Percentiles rank a stretch among this genome's conserved stretches.
Conservation (phyloP, 2,797 vertebrate genomes). For the Silurus aristotelis region DNA sequence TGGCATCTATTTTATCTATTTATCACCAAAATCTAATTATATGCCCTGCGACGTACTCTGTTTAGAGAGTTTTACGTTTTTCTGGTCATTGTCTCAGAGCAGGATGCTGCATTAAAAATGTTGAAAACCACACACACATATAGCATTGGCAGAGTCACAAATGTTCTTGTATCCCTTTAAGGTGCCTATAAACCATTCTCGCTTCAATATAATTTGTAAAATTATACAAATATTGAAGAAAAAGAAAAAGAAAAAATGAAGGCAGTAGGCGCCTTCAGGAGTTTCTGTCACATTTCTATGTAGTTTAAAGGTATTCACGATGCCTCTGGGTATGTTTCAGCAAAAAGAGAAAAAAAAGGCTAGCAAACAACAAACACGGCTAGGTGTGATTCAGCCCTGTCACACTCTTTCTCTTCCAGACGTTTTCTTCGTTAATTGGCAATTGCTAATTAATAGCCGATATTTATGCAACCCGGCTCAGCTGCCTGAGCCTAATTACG, state of each 20-base stretch:
- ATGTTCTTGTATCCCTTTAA: not conserved
- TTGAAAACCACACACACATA: too few relatives aligned
- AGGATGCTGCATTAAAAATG: not conserved
- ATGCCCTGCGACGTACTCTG: not conserved
- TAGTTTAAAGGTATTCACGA: not conserved
- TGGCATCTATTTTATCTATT: not conserved
- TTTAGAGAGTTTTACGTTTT: not conserved
- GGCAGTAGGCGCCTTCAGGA: constrained; percentile 41
- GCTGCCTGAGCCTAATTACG: constrained; percentile 76
- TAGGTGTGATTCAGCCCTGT: constrained; percentile 68
- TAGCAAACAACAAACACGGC: constrained; percentile 71
- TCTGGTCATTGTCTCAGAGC: not conserved
- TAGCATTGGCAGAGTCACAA: not conserved
- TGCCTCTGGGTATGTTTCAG: not conserved
- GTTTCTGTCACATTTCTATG: constrained; percentile 58
- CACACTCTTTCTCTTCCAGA: constrained; percentile 33
- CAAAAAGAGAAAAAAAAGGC: constrained; percentile 38
- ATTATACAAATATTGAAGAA: not conserved
- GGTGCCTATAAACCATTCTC: not conserved
- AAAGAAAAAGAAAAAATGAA: not conserved
- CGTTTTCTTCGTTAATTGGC: constrained; percentile 75
- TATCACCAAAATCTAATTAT: not conserved
- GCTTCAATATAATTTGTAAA: not conserved
- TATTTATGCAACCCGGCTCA: constrained; percentile 67
- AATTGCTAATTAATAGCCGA: constrained; percentile 80